Percentiles rank a stretch among this genome's conserved stretches.
These are phyloP conservation scores for Manis javanica DNA, from an alignment of 2,797 vertebrate species.

Conservation along the genomic window DNA sequence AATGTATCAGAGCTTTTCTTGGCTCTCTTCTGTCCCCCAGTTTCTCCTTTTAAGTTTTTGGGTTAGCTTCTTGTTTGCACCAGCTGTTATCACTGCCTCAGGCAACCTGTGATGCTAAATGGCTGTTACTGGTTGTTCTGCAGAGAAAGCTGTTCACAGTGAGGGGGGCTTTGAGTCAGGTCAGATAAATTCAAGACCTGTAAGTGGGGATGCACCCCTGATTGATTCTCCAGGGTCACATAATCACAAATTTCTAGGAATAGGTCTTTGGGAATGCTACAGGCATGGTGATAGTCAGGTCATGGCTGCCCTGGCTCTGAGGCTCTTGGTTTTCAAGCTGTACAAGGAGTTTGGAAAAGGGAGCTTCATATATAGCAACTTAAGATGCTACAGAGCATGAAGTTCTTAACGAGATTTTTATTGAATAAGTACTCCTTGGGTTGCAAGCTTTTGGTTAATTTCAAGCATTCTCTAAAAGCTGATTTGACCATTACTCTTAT, in stretches of 20 bases:
- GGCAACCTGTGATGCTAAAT: not conserved
- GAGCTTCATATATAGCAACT: accelerated
- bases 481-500: not conserved
- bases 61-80: not conserved
- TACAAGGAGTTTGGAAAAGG: no score
- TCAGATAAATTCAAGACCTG: not conserved
- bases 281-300: not conserved
- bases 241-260: not conserved
- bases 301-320: not conserved
- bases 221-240: not conserved
- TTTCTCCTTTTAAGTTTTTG: not conserved
- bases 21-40: not conserved
- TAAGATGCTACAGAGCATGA: not conserved
- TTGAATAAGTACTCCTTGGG: not conserved
- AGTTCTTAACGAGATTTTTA: not conserved
- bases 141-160: not conserved
- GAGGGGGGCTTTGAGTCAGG: not conserved
- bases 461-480: not conserved
- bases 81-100: not conserved
- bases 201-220: not conserved
- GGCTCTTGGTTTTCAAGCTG: not conserved
- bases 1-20: not conserved
- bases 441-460: not conserved
- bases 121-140: not conserved
- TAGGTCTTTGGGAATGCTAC: not conserved